A percentile compares a stretch with the other conserved stretches of the same genome.
These are phyloP conservation scores for Calyptomena viridis DNA, from an alignment of 2,113 vertebrate genomes.

Conservation along the genomic window DNA sequence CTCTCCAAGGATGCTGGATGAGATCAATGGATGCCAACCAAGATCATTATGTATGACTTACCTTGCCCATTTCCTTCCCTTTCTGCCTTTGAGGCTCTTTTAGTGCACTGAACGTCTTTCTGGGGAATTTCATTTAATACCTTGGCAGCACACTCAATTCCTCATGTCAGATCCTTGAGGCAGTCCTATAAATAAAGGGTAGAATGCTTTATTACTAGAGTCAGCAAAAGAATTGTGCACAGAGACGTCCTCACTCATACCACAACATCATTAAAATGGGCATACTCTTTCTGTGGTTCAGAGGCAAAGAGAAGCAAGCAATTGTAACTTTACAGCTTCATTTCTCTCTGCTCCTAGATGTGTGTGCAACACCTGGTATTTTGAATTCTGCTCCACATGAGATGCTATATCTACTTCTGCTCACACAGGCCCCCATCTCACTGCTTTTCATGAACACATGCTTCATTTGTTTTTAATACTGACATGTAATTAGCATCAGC, in stretches of 20 bases:
- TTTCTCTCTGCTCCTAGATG: not conserved
- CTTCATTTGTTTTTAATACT: not conserved
- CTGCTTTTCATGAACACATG: not conserved
- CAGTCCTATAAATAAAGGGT: slow-evolving; percentile 74
- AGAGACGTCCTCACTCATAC: slow-evolving; percentile 44
- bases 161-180: slow-evolving; percentile 71
- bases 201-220: slow-evolving; percentile 62
- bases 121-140: slow-evolving; percentile 76
- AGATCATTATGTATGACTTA: slow-evolving; percentile 67
- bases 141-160: slow-evolving; percentile 72
- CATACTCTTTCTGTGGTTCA: not conserved
- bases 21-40: slow-evolving; percentile 30
- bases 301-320: not conserved
- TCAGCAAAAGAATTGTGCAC: slow-evolving; percentile 60
- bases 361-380: not conserved
- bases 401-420: not conserved
- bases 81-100: slow-evolving; percentile 68
- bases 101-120: slow-evolving; percentile 64
- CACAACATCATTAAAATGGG: slow-evolving; percentile 14
- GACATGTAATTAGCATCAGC: not conserved
- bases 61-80: slow-evolving; percentile 62
- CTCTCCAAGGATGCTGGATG: slow-evolving; percentile 40
- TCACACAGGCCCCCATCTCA: not conserved
- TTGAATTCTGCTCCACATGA: not conserved
- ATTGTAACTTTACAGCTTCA: not conserved